These are phyloP conservation scores for Cantharis nigra DNA, from an alignment of 2,888 invertebrate genomes.

Conservation along the genomic window DNA sequence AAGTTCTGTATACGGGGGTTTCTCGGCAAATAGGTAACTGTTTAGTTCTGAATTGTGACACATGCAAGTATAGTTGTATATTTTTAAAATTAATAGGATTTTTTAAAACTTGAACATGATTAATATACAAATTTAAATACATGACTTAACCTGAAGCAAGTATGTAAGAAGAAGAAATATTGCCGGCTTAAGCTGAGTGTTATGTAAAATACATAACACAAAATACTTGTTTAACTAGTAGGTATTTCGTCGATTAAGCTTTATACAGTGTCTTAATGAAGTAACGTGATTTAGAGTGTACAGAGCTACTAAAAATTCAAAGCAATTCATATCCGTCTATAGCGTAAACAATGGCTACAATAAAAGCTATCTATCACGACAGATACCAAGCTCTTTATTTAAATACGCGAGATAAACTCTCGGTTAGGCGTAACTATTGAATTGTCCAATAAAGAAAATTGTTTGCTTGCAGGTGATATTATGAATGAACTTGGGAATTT, in stretches of 20 bases:
- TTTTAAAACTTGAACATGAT: neutral
- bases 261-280: conserved; percentile 24
- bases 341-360: conserved; percentile 22
- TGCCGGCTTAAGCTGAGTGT: neutral
- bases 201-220: neutral
- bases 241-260: conserved; percentile 5
- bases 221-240: conserved; percentile 19
- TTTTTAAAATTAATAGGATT: neutral
- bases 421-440: neutral
- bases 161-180: neutral
- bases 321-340: conserved; percentile 26
- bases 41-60: neutral
- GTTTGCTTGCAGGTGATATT: neutral
- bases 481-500: neutral
- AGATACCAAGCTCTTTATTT: neutral
- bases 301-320: conserved; percentile 26
- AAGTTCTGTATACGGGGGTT: neutral
- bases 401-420: neutral
- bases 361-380: conserved; percentile 18
- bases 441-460: neutral
- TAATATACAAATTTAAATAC: neutral
- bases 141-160: neutral
- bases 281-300: conserved; percentile 24
- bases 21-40: neutral
- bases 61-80: neutral